Evolutionary conservation across 2,113 vertebrate genomes (phyloP).

Genomic region (Tetrao urogallus): DNA sequence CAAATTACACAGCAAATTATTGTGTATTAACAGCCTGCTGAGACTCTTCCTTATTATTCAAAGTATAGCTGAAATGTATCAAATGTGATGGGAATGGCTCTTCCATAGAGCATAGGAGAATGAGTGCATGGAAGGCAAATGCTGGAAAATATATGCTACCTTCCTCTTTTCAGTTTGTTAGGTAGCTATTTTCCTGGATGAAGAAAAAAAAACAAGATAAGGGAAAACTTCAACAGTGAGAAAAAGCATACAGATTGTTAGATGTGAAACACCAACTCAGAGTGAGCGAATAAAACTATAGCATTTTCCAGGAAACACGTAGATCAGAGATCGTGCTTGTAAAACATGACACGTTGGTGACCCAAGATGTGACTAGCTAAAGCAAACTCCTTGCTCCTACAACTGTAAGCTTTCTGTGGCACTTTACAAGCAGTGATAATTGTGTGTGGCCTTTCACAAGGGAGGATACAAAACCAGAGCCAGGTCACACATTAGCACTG

Average conservation of each 20-base stretch:
- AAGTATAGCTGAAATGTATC: not conserved
- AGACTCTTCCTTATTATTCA: not conserved
- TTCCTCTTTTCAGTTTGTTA: not conserved
- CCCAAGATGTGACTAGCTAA: not conserved
- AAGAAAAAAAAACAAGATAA: not conserved
- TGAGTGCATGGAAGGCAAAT: rapidly evolving
- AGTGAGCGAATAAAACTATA: not conserved
- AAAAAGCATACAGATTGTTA: not conserved
- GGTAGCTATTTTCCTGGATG: not conserved
- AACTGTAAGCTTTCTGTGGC: not conserved
- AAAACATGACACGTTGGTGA: not conserved
- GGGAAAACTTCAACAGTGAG: not conserved
- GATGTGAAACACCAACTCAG: not conserved
- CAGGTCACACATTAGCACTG: not conserved
- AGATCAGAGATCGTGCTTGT: not conserved
- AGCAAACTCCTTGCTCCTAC: not conserved
- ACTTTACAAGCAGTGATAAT: not conserved
- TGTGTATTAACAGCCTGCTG: not conserved
- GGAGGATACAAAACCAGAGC: not conserved
- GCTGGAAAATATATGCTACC: not conserved
- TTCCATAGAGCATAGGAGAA: not conserved
- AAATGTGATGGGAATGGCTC: not conserved
- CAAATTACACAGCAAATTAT: not conserved
- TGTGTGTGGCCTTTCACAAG: not conserved
- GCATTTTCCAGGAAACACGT: not conserved